These are phyloP conservation scores for Setipinna tenuifilis DNA, from an alignment of 2,797 vertebrate species.

Conservation along the genomic window DNA sequence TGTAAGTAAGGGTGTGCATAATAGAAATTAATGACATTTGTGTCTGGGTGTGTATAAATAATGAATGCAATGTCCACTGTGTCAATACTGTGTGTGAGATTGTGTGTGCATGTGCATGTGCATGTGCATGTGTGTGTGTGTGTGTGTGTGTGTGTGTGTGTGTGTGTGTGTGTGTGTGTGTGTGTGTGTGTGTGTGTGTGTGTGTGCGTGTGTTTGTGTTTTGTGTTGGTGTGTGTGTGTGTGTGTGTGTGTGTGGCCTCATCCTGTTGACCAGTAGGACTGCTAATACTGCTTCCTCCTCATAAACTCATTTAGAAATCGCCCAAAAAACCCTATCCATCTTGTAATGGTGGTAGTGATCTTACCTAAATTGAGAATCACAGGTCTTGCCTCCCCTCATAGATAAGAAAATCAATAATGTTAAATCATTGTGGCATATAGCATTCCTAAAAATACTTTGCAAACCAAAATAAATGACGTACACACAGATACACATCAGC, in stretches of 20 bases:
- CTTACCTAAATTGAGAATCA: constrained; percentile 68
- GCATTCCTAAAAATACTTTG: constrained; percentile 13
- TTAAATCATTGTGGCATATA: background rate
- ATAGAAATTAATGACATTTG: no score
- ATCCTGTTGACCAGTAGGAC: background rate
- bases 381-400: constrained; percentile 54
- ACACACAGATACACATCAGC: background rate
- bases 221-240: background rate
- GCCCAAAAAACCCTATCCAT: background rate
- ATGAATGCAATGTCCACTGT: background rate
- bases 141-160: constrained; percentile 44
- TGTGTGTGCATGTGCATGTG: constrained; percentile 27
- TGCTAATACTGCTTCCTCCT: constrained; percentile 30
- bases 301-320: constrained; percentile 39
- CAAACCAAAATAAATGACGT: background rate
- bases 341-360: constrained; percentile 58
- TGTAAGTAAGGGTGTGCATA: no score
- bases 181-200: constrained; percentile 16
- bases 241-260: background rate
- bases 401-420: constrained; percentile 66
- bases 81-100: background rate
- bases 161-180: constrained; percentile 38
- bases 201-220: background rate
- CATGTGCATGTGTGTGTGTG: constrained; percentile 39
- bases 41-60: background rate